These are phyloP conservation scores for Alfaro cultratus DNA, from an alignment of 2,797 vertebrate species.

Conservation along the genomic window DNA sequence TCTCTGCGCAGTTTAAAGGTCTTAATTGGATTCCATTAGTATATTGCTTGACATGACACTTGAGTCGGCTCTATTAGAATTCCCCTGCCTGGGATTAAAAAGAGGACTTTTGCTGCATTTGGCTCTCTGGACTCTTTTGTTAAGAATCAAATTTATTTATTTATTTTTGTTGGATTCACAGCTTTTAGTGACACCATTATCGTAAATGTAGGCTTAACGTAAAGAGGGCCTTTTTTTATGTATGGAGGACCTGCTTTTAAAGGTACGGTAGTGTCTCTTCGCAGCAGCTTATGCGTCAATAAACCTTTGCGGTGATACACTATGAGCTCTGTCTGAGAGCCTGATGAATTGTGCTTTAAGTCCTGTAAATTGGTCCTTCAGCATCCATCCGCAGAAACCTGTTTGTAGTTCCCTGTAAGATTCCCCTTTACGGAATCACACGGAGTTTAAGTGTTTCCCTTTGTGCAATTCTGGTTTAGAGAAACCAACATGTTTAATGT, in stretches of 20 bases:
- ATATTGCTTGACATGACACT: slow-evolving; percentile 85
- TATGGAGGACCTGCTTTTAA: slow-evolving; percentile 61
- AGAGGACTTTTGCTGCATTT: slow-evolving; percentile 74
- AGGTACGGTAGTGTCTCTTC: slow-evolving; percentile 49
- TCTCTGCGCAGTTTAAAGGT: slow-evolving; percentile 81
- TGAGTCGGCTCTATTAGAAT: slow-evolving; percentile 81
- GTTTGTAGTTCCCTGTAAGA: slow-evolving; percentile 47
- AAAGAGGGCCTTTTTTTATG: slow-evolving; percentile 65
- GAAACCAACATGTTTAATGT: slow-evolving; percentile 57
- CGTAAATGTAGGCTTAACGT: slow-evolving; percentile 71
- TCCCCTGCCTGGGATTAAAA: slow-evolving; percentile 77
- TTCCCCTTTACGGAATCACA: slow-evolving; percentile 54
- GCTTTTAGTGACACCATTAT: slow-evolving; percentile 73
- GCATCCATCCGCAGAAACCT: slow-evolving; percentile 25
- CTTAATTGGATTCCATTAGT: slow-evolving; percentile 87
- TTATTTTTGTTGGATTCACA: slow-evolving; percentile 73
- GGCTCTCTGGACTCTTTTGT: slow-evolving; percentile 75
- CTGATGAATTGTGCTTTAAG: slow-evolving; percentile 31
- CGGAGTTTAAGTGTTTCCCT: slow-evolving; percentile 62
- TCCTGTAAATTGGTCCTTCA: slow-evolving; percentile 40
- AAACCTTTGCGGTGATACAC: slow-evolving; percentile 53
- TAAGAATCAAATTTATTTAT: slow-evolving; percentile 65
- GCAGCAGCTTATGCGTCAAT: slow-evolving; percentile 62
- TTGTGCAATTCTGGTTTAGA: slow-evolving; percentile 64
- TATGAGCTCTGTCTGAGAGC: slow-evolving; percentile 26